Evolutionary conservation across 2,888 invertebrate species (phyloP), one percentile per base, ranked within the genome.

Genomic region (Brachycybe producta): DNA sequence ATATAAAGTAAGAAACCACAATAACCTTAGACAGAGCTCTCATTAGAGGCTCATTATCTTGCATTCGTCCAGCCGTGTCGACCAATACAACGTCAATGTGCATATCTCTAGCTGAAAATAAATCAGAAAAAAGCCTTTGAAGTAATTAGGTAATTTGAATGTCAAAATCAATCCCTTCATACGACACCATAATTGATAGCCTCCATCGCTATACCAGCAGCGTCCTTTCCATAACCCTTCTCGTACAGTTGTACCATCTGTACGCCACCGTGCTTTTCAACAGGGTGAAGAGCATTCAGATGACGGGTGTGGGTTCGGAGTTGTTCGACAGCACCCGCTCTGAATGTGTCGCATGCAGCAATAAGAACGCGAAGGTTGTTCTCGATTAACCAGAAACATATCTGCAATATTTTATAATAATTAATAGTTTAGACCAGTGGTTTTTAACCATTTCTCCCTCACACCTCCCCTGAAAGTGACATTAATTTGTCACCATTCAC

Each of bases 51-150:
- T 97, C 97, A 67, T 99, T 99, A 71, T 98, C 97, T 71, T 98
- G 98, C 98, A 99, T 98, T 53, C 98, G 77, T n/a, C 98, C 98
- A 32, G 98, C 98, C 0, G 98, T 98, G 69, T 98, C 98, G 17
- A 99, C 79, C n/a, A 99, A 72, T 0, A 97, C 97, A 8, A 97
- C 79, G 70, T 98, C 94, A 49, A 86, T 75, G 49, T 73, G 75
- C 0, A 77, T 73, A 61, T 92, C 91, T 46, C 77, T 75, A 0
- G 95, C 72, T 71, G 59, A 1, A 60, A 60, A 49, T n/a, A n/a
- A n/a, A n/a, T n/a, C n/a, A n/a, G n/a, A n/a, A n/a, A n/a, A n/a
- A n/a, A n/a, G n/a, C n/a, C n/a, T n/a, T n/a, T n/a, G n/a, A n/a
- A n/a, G n/a, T n/a, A n/a, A n/a, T n/a, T n/a, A n/a, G n/a, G n/a